Evolutionary conservation across 2,888 invertebrate genomes (phyloP).

Genomic region (Synergus umbraculus): DNA sequence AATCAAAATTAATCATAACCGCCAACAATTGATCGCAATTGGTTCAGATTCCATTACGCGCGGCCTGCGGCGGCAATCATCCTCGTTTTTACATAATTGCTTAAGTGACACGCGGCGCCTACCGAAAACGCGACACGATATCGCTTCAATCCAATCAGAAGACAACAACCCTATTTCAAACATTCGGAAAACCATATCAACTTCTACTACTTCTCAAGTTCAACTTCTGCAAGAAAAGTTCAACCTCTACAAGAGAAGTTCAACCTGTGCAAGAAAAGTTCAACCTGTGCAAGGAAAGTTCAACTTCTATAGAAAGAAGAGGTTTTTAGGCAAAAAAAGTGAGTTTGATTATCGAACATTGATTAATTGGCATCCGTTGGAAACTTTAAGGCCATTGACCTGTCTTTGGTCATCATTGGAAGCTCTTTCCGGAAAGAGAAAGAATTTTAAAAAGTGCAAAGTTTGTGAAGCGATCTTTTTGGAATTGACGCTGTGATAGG

Average conservation of each 20-base stretch:
- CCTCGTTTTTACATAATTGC: conserved; percentile 57
- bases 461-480: background rate
- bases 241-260: too few relatives aligned
- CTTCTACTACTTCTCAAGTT: background rate
- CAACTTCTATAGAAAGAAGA: too few relatives aligned
- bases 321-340: too few relatives aligned
- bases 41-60: conserved; percentile 74
- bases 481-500: background rate
- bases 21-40: conserved; percentile 76
- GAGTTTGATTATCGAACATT: too few relatives aligned
- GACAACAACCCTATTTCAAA: background rate
- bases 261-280: too few relatives aligned
- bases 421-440: background rate
- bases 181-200: background rate
- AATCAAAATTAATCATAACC: conserved; percentile 77
- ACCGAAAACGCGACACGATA: conserved; percentile 47
- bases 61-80: conserved; percentile 57
- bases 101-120: conserved; percentile 55
- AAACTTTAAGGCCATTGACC: too few relatives aligned
- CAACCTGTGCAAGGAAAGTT: too few relatives aligned
- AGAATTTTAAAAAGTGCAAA: background rate
- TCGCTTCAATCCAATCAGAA: background rate
- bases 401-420: background rate
- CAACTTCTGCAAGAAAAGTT: too few relatives aligned
- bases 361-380: too few relatives aligned